These are phyloP conservation scores for Ellobium chinense DNA, from an alignment of 2,888 invertebrate species.

Conservation along the genomic window DNA sequence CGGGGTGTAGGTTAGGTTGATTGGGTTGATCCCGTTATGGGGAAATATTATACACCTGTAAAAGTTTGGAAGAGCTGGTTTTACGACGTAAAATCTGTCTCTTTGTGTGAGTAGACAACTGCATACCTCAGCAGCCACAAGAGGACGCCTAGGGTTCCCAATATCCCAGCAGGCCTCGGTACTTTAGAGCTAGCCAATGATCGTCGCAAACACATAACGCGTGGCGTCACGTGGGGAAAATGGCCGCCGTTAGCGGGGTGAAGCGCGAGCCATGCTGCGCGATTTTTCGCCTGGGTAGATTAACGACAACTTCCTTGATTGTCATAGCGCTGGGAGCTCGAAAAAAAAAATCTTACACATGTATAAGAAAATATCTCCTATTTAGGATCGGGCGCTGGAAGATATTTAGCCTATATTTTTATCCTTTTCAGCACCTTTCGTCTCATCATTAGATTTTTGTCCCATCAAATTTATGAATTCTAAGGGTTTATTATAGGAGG, in stretches of 20 bases:
- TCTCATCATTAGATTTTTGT: too few relatives aligned
- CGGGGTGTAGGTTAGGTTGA: background rate
- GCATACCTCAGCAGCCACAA: background rate
- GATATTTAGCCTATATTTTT: too few relatives aligned
- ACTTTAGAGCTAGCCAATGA: constrained; percentile 26
- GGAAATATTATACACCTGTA: background rate
- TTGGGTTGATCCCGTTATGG: background rate
- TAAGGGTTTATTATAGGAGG: too few relatives aligned
- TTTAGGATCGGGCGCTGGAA: too few relatives aligned
- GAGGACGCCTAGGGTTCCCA: background rate
- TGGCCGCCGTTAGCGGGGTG: constrained; percentile 2
- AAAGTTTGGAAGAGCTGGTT: background rate
- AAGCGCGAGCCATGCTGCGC: background rate
- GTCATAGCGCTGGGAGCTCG: too few relatives aligned
- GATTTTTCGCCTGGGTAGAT: constrained; percentile 18
- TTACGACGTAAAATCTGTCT: background rate
- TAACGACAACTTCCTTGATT: constrained; percentile 1
- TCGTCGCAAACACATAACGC: constrained; percentile 10
- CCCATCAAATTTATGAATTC: too few relatives aligned
- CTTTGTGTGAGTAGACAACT: background rate
- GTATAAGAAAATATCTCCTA: too few relatives aligned
- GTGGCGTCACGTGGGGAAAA: constrained; percentile 16
- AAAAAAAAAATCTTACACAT: too few relatives aligned
- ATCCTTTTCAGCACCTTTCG: too few relatives aligned
- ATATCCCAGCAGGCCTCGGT: constrained; percentile 25